These are phyloP conservation scores for Papilio elwesi DNA, from an alignment of 2,888 invertebrate species.

Conservation along the genomic window DNA sequence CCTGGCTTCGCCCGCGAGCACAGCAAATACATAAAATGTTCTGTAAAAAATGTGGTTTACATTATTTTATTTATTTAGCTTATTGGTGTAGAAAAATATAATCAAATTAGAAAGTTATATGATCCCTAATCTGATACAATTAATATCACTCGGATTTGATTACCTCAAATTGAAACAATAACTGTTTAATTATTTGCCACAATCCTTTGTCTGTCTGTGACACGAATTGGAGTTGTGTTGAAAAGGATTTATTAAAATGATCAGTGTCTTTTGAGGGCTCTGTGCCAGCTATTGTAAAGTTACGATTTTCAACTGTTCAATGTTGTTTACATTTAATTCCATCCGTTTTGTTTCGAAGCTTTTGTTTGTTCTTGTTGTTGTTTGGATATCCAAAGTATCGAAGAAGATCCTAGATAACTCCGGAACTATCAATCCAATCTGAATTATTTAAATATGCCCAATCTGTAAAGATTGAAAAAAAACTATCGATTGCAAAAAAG, in stretches of 20 bases:
- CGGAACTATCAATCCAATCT: too few relatives aligned
- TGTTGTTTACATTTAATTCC: constrained; percentile 20
- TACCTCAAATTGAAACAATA: constrained; percentile 23
- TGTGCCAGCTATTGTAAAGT: constrained; percentile 21
- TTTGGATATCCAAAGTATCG: too few relatives aligned
- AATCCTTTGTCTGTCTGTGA: constrained; percentile 1
- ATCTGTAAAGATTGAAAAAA: too few relatives aligned
- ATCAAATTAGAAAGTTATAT: background rate
- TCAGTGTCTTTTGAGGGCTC: constrained; percentile 4
- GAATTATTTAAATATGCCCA: too few relatives aligned
- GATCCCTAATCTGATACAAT: background rate
- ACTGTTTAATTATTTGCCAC: constrained; percentile 16
- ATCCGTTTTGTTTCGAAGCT: constrained; percentile 15
- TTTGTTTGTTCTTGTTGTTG: constrained; percentile 10
- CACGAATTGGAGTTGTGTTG: constrained; percentile 5
- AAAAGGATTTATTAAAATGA: constrained; percentile 31
- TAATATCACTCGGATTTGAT: constrained; percentile 2
- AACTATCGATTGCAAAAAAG: too few relatives aligned
- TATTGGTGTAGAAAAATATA: background rate
- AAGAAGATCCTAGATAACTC: too few relatives aligned
- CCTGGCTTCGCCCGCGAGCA: too few relatives aligned
- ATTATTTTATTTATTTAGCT: background rate
- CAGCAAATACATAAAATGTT: too few relatives aligned
- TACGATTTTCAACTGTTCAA: background rate
- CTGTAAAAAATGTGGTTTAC: too few relatives aligned